These are phyloP conservation scores for Echinops telfairi DNA, from an alignment of 2,113 vertebrate species.

Conservation along the genomic window DNA sequence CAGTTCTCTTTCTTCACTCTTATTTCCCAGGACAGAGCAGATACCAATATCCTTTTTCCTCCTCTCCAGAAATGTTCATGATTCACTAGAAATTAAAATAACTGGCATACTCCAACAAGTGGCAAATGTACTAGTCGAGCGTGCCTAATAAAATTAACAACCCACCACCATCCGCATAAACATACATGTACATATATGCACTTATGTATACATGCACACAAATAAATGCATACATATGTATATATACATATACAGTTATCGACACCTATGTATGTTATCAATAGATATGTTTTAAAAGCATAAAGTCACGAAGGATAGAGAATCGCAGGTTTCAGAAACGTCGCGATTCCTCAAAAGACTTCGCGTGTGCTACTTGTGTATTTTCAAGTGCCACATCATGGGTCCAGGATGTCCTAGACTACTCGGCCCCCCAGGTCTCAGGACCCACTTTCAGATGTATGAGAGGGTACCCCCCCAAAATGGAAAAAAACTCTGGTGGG, in stretches of 20 bases:
- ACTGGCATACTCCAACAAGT: slow-evolving; percentile 53
- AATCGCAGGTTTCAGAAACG: not conserved
- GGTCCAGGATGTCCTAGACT: not conserved
- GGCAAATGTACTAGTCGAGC: slow-evolving; percentile 28
- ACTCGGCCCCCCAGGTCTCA: not conserved
- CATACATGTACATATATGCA: no score
- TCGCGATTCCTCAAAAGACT: not conserved
- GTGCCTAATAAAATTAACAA: no score
- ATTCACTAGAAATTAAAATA: slow-evolving; percentile 56
- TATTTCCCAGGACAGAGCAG: slow-evolving; percentile 59
- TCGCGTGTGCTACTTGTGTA: not conserved
- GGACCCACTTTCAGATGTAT: not conserved
- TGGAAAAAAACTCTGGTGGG: no score
- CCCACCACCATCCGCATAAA: no score
- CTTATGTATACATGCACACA: no score
- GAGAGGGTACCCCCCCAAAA: no score
- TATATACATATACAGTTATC: no score
- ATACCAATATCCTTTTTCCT: slow-evolving; percentile 59
- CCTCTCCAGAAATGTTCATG: slow-evolving; percentile 12
- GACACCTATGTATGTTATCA: no score
- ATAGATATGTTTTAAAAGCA: not conserved
- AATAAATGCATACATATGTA: no score
- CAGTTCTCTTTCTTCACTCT: slow-evolving; percentile 46
- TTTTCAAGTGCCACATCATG: not conserved
- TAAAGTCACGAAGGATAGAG: slow-evolving; percentile 24